Percentiles rank a stretch among this genome's conserved stretches.
Evolutionary conservation across 2,888 invertebrate genomes (phyloP).

Genomic region (Diplolepis rosae): DNA sequence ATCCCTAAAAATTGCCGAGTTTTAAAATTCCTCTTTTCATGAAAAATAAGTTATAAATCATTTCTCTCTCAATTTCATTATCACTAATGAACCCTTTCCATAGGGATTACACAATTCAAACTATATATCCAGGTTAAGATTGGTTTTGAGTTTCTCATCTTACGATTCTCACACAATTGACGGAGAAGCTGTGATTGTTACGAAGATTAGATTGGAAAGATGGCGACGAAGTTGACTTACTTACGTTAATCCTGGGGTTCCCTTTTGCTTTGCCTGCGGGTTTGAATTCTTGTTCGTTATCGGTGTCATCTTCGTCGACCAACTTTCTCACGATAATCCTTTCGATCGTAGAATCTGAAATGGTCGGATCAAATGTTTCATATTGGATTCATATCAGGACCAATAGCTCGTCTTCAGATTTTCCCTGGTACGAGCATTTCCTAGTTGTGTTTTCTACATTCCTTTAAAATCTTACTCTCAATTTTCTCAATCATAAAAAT

Average conservation of each 20-base stretch:
- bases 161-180: background rate
- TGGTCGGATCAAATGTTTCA: too few relatives aligned
- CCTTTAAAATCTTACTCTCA: too few relatives aligned
- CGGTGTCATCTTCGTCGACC: too few relatives aligned
- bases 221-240: constrained; percentile 5
- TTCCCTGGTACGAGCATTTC: too few relatives aligned
- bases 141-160: background rate
- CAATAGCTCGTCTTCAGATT: background rate
- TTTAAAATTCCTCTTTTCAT: too few relatives aligned
- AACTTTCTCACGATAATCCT: background rate
- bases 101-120: background rate
- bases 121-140: too few relatives aligned
- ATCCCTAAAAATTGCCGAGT: too few relatives aligned
- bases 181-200: background rate
- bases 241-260: constrained; percentile 7
- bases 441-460: too few relatives aligned
- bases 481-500: too few relatives aligned
- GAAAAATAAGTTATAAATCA: too few relatives aligned
- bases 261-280: background rate
- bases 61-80: background rate
- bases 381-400: background rate
- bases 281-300: too few relatives aligned
- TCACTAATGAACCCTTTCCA: background rate
- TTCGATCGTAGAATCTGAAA: too few relatives aligned
- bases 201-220: constrained; percentile 1